Percentiles rank a stretch among this genome's conserved stretches.
phyloP scores from a whole-genome alignment of 2,797 vertebrate genomes.

The Poeciliopsis gracilis region DNA sequence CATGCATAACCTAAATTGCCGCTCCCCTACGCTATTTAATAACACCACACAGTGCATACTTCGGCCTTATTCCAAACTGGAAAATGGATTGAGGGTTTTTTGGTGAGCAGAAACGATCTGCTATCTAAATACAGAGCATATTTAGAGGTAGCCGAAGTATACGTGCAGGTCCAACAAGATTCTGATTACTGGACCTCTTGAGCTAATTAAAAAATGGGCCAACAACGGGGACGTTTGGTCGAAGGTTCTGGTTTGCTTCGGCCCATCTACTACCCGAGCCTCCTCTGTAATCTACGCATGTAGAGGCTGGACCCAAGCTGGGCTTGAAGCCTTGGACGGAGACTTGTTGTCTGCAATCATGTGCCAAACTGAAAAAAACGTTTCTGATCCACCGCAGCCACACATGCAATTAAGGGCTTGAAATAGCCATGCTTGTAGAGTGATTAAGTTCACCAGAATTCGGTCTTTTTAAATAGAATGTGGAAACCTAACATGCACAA shows the following conservation, averaged over 20 bases:
- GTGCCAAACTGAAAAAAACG: slow-evolving; percentile 63
- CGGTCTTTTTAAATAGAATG: slow-evolving; percentile 52
- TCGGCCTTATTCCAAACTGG: slow-evolving; percentile 50
- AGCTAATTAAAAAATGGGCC: slow-evolving; percentile 60
- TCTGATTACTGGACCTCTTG: slow-evolving; percentile 50
- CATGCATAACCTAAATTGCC: slow-evolving; percentile 61
- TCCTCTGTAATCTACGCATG: slow-evolving; percentile 72
- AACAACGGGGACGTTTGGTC: slow-evolving; percentile 32
- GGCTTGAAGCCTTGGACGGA: slow-evolving; percentile 67
- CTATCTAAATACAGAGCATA: slow-evolving; percentile 53
- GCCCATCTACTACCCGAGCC: slow-evolving; percentile 58
- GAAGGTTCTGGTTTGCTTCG: slow-evolving; percentile 52
- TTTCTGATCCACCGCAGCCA: slow-evolving; percentile 61
- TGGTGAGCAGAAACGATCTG: slow-evolving; percentile 40
- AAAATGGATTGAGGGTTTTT: slow-evolving; percentile 52
- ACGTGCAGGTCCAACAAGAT: slow-evolving; percentile 47
- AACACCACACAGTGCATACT: slow-evolving; percentile 43
- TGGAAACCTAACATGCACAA: slow-evolving; percentile 51
- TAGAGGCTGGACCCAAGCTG: slow-evolving; percentile 55
- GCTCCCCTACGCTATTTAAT: slow-evolving; percentile 50
- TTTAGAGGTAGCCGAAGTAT: slow-evolving; percentile 61
- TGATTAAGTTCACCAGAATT: slow-evolving; percentile 57
- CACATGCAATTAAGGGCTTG: slow-evolving; percentile 61
- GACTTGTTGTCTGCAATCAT: slow-evolving; percentile 67
- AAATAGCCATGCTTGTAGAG: slow-evolving; percentile 60